A percentile compares a stretch with the other conserved stretches of the same genome.
These are phyloP conservation scores for Arremon aurantiirostris DNA, from an alignment of 2,797 vertebrate genomes.

Conservation along the genomic window DNA sequence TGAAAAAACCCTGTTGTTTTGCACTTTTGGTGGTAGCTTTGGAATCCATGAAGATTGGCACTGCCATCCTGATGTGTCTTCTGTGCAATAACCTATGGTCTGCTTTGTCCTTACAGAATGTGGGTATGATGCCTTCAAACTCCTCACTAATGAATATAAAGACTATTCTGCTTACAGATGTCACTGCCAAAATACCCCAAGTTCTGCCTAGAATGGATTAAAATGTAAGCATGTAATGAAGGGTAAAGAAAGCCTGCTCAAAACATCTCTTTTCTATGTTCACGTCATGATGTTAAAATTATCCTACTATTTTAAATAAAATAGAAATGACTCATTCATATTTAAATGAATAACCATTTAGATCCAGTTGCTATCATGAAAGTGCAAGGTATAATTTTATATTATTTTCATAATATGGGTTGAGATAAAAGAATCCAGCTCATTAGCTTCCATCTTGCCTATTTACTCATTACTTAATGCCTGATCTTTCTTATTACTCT, in stretches of 20 bases:
- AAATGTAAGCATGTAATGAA: constrained; percentile 6
- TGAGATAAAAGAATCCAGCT: constrained; percentile 79
- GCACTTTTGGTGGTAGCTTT: background rate
- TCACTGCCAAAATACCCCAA: background rate
- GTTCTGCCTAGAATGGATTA: background rate
- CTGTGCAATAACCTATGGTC: background rate
- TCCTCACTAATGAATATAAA: background rate
- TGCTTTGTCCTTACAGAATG: background rate
- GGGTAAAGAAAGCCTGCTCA: background rate
- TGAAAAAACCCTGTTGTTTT: background rate
- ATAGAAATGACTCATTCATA: constrained; percentile 74
- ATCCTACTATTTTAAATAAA: constrained; percentile 66
- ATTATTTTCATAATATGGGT: constrained; percentile 79
- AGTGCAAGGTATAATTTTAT: constrained; percentile 80
- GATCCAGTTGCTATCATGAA: constrained; percentile 70
- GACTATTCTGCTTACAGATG: background rate
- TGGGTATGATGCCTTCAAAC: background rate
- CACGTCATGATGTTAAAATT: constrained; percentile 69
- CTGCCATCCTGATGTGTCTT: background rate
- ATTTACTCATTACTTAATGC: constrained; percentile 75
- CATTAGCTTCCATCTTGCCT: constrained; percentile 77
- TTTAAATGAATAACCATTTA: constrained; percentile 80
- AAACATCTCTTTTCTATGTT: constrained; percentile 39
- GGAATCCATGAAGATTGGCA: background rate
- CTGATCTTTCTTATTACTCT: constrained; percentile 72